Evolutionary conservation across 2,888 invertebrate species (phyloP).

Genomic region (Horisme vitalbata): DNA sequence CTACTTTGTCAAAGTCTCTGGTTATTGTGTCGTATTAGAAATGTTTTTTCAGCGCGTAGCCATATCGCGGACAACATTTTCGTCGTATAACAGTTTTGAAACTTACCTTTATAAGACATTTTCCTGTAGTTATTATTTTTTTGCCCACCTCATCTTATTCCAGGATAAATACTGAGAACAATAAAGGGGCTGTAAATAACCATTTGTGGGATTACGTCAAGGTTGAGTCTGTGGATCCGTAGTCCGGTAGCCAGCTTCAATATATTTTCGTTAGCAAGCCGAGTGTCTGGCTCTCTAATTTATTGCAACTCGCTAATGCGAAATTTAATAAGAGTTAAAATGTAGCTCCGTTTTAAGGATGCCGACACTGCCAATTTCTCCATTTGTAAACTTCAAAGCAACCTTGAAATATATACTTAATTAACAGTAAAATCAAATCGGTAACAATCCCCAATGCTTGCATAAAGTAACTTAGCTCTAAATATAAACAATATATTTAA

Average conservation of each 20-base stretch:
- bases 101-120: too few species aligned
- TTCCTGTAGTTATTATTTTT: conserved; percentile 9
- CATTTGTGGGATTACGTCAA: conserved; percentile 33
- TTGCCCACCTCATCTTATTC: conserved; percentile 9
- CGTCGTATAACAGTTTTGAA: too few species aligned
- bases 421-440: too few species aligned
- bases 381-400: conserved; percentile 7
- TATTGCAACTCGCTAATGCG: conserved; percentile 58
- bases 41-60: neutral
- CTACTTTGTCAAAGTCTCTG: conserved; percentile 26
- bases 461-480: too few species aligned
- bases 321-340: conserved; percentile 61
- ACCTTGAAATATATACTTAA: neutral
- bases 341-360: conserved; percentile 30
- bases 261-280: conserved; percentile 60
- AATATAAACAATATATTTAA: too few species aligned
- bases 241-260: conserved; percentile 34
- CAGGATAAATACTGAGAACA: conserved; percentile 18
- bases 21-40: conserved; percentile 7
- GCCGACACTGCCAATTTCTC: conserved; percentile 22
- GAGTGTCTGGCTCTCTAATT: conserved; percentile 52
- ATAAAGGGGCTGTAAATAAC: conserved; percentile 34
- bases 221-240: conserved; percentile 26
- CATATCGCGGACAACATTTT: neutral
- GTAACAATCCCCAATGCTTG: too few species aligned